These are phyloP conservation scores for Eulemur albifrons DNA, from an alignment of 2,797 vertebrate genomes.

Conservation along the genomic window DNA sequence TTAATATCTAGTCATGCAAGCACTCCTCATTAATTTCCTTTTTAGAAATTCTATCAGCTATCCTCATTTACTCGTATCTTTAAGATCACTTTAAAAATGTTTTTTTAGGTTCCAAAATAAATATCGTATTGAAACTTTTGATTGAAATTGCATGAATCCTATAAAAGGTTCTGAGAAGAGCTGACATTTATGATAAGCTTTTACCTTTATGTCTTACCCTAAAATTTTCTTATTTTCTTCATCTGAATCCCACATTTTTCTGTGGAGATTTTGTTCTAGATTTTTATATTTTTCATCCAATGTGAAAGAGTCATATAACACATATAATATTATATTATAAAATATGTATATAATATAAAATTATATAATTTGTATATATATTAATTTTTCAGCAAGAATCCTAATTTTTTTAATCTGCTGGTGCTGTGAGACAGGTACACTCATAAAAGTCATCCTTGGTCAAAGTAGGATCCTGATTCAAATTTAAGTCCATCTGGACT, in stretches of 20 bases:
- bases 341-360: not conserved
- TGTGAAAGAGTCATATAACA: not conserved
- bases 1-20: not conserved
- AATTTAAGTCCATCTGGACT: not conserved
- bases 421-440: not conserved
- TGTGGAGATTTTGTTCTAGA: not conserved
- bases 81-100: constrained; percentile 6
- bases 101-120: constrained; percentile 1
- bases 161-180: not conserved
- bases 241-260: not conserved
- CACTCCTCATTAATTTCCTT: not conserved
- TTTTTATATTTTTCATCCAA: not conserved
- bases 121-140: not conserved
- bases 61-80: not conserved
- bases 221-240: not conserved
- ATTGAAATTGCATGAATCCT: not conserved
- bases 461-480: not conserved
- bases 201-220: not conserved
- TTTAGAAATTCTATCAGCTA: not conserved
- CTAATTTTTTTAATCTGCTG: not conserved
- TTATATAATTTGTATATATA: not conserved
- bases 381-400: not conserved
- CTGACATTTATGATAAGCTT: not conserved
- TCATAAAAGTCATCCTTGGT: not conserved
- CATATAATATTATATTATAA: not conserved